Evolutionary conservation across 1,140 invertebrate genomes (phyloP).

Genomic region (Ephestia elutella): DNA sequence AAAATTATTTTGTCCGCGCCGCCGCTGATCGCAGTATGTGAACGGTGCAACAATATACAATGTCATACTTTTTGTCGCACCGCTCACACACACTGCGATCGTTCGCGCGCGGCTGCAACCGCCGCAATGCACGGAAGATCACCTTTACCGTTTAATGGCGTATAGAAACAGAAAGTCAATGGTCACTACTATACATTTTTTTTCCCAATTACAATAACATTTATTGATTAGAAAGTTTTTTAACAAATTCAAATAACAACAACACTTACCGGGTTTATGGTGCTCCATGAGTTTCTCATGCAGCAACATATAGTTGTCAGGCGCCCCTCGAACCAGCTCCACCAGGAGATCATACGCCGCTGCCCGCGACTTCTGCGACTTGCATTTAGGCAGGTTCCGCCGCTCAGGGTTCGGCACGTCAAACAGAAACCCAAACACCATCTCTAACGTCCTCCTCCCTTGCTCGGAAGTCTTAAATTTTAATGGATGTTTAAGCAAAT

Average conservation of each 20-base stretch:
- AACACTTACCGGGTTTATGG: conserved; percentile 83
- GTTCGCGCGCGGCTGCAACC: too few relatives aligned
- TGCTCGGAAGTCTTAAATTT: conserved; percentile 87
- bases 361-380: conserved; percentile 89
- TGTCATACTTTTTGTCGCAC: too few relatives aligned
- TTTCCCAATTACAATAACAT: too few relatives aligned
- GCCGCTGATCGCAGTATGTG: too few relatives aligned
- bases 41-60: too few relatives aligned
- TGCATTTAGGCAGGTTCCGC: conserved; percentile 93
- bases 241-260: not conserved
- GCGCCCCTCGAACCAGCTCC: conserved; percentile 87
- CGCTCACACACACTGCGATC: too few relatives aligned
- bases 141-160: too few relatives aligned
- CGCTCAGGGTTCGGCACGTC: conserved; percentile 89
- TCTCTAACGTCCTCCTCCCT: conserved; percentile 82
- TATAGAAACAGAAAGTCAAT: too few relatives aligned
- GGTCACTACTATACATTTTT: too few relatives aligned
- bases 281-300: conserved; percentile 89
- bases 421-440: conserved; percentile 91
- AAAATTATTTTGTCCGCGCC: too few relatives aligned
- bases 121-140: too few relatives aligned
- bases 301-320: conserved; percentile 90
- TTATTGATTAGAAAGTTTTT: not conserved
- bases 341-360: conserved; percentile 93
- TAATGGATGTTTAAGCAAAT: conserved; percentile 91